Conservation (phyloP, 2,888 invertebrate species). For the Deilephila porcellus region DNA sequence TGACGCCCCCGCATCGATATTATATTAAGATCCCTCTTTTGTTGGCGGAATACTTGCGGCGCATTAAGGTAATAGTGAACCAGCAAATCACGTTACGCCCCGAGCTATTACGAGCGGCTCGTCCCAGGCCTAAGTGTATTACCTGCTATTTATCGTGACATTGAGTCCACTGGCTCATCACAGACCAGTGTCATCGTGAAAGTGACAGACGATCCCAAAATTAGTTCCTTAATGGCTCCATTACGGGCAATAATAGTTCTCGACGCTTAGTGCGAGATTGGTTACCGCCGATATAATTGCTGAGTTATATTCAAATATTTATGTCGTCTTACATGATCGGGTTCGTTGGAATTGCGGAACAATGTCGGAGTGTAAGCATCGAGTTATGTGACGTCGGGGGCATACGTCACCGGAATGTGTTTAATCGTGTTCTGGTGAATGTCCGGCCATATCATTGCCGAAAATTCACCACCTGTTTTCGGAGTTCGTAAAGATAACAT, state of each 20-base stretch:
- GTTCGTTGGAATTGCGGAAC: conserved; percentile 5
- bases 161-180: conserved; percentile 67
- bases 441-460: too few relatives aligned
- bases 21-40: conserved; percentile 73
- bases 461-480: background rate
- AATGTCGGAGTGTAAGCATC: conserved; percentile 48
- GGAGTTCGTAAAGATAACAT: background rate
- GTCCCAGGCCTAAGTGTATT: conserved; percentile 71
- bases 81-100: conserved; percentile 77
- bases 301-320: conserved; percentile 24
- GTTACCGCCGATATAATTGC: conserved; percentile 28
- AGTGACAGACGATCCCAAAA: conserved; percentile 53
- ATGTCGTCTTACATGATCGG: background rate
- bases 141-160: conserved; percentile 77
- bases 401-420: conserved; percentile 44
- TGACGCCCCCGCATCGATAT: conserved; percentile 61
- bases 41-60: conserved; percentile 72
- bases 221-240: conserved; percentile 51
- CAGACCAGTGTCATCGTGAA: conserved; percentile 52
- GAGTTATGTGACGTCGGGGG: conserved; percentile 41
- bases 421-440: conserved; percentile 11
- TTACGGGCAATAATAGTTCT: conserved; percentile 49
- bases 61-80: conserved; percentile 75
- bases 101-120: conserved; percentile 66
- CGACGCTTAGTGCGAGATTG: conserved; percentile 36